These are phyloP conservation scores for Donacobius atricapilla DNA, from an alignment of 2,113 vertebrate genomes.

Conservation along the genomic window DNA sequence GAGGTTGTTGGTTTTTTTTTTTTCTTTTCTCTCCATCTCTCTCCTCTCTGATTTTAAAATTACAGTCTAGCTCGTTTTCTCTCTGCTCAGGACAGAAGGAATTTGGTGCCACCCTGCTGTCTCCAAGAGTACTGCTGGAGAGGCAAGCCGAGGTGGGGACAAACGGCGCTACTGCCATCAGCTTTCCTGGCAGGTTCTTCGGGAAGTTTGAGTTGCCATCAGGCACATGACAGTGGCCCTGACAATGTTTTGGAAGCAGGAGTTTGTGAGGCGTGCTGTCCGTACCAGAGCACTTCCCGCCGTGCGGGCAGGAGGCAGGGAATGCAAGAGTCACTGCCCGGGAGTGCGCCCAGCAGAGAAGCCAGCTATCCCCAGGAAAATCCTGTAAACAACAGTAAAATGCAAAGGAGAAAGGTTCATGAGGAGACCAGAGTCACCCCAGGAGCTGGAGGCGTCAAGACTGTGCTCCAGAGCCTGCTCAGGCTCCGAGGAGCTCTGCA, in stretches of 20 bases:
- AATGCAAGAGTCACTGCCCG: background rate
- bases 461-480: background rate
- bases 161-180: background rate
- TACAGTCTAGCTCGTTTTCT: background rate
- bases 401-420: background rate
- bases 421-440: background rate
- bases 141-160: background rate
- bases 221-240: background rate
- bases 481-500: background rate
- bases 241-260: background rate
- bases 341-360: background rate
- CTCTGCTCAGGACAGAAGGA: background rate
- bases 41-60: background rate
- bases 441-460: background rate
- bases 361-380: background rate
- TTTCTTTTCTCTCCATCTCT: fast-evolving
- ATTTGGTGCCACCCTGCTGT: background rate
- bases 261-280: background rate
- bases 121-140: background rate
- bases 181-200: background rate
- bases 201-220: background rate
- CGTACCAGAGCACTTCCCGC: fast-evolving
- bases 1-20: too few species aligned
- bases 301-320: fast-evolving
- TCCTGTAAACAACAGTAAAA: background rate